Base-by-base conservation (phyloP, 2,113 vertebrate species). In the Salvelinus namaycush region DNA sequence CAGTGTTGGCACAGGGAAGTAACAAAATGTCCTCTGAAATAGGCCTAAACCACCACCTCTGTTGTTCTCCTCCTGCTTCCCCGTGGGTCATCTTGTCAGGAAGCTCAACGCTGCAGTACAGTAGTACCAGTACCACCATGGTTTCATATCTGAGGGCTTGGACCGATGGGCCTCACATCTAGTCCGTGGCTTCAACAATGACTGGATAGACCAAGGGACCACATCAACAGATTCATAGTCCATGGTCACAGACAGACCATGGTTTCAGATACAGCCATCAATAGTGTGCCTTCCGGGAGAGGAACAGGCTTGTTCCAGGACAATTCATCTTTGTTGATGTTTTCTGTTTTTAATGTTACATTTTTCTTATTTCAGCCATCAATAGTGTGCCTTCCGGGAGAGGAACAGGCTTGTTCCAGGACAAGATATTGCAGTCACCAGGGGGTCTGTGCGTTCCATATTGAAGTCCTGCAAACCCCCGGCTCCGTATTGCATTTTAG, bases 1-100 rank as follows among this genome's bases (percentile, higher is more conserved):
- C 62, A 85, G 79, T 74, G 78, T 87, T 87, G 85, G 86, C 89
- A 86, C 77, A 4, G 4, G 48, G 79, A 18, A 62, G 74, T 65
- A 83, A 76, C 71, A 11, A 70, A 29, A 34, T 13, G 60, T 24
- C 69, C 49, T 31, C 22, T 48, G 59, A 64, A 74, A 13, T 16
- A 64, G 27, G 20, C 12, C 22, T 11, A 6, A 1, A 24, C 24
- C 54, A 44, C 22, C 18, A 39, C 16, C 27, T 26, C 5, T 1
- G 7, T 3, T 29, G 34, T 48, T 49, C 5, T 18, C 48, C 13
- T 1, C 14, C 26, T 5, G 0, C 1, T 9, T 18, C 59, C 9
- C 59, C 70, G 3, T 22, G 77, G 75, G 59, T 11, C 39, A 57
- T 8, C 4, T 54, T 18, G 16, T 54, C 51, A 54, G 51, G 16